A percentile compares a stretch with the other conserved stretches of the same genome.
Evolutionary conservation across 2,113 vertebrate genomes (phyloP).

Genomic region (Oenanthe oenanthe): DNA sequence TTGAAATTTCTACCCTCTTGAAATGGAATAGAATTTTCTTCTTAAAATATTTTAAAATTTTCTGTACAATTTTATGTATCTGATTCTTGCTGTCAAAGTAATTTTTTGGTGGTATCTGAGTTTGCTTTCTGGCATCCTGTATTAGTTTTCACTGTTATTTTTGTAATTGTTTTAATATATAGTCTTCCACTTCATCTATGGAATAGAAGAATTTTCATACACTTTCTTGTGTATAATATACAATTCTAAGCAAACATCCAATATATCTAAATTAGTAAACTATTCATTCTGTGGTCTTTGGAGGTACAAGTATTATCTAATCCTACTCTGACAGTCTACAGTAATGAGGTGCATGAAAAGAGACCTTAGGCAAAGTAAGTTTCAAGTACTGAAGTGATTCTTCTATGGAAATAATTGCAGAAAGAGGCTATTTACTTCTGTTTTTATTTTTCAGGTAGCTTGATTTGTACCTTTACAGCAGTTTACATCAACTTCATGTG

Average conservation of each 20-base stretch:
- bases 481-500: neutral
- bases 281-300: neutral
- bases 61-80: neutral
- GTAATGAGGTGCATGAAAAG: neutral
- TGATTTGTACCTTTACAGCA: neutral
- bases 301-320: neutral
- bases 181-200: neutral
- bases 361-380: neutral
- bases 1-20: neutral
- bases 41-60: neutral
- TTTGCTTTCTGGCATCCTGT: neutral
- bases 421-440: neutral
- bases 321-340: neutral
- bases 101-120: neutral
- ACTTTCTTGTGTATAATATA: neutral
- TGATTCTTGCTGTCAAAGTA: neutral
- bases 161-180: neutral
- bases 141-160: neutral
- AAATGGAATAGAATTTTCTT: neutral
- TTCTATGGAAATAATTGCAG: neutral
- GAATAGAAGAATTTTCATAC: neutral
- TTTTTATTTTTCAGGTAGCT: neutral
- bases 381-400: neutral
- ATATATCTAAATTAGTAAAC: neutral
- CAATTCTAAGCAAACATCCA: neutral